These are phyloP conservation scores for Anabas testudineus DNA, from an alignment of 2,797 vertebrate species.

Conservation along the genomic window DNA sequence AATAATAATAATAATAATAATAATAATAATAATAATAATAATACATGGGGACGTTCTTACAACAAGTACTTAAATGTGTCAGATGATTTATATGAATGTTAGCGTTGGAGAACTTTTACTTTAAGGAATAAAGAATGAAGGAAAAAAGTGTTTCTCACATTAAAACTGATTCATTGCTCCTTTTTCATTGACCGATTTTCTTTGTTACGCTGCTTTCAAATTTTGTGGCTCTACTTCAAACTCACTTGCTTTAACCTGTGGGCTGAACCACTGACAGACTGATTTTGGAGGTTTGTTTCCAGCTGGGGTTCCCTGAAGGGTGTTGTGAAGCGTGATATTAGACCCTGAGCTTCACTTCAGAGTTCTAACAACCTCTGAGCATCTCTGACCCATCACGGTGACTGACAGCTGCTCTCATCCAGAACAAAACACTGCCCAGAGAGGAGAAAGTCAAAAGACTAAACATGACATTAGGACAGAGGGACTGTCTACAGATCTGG, in stretches of 20 bases:
- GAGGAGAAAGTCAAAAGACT: constrained; percentile 4
- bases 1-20: no score
- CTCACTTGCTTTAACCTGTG: not conserved
- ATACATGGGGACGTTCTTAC: no score
- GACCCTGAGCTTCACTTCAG: constrained; percentile 32
- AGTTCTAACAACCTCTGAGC: constrained; percentile 37
- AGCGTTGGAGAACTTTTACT: no score
- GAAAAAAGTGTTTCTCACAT: no score
- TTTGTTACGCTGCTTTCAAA: no score
- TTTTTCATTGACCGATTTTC: no score
- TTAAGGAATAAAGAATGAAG: no score
- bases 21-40: no score
- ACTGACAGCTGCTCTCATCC: constrained; percentile 47
- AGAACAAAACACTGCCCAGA: constrained; percentile 34
- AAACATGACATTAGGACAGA: constrained; percentile 1
- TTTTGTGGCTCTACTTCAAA: not conserved
- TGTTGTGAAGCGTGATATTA: constrained; percentile 59
- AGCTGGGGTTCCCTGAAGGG: constrained; percentile 21
- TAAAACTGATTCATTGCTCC: no score
- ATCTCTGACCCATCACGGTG: constrained; percentile 29
- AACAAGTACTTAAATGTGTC: no score
- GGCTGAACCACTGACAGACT: not conserved
- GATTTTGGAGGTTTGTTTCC: constrained; percentile 30
- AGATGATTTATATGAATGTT: no score
- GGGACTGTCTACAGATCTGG: not conserved